phyloP scores from a whole-genome alignment of 2,797 vertebrate species.

The Gallirallus australis region DNA sequence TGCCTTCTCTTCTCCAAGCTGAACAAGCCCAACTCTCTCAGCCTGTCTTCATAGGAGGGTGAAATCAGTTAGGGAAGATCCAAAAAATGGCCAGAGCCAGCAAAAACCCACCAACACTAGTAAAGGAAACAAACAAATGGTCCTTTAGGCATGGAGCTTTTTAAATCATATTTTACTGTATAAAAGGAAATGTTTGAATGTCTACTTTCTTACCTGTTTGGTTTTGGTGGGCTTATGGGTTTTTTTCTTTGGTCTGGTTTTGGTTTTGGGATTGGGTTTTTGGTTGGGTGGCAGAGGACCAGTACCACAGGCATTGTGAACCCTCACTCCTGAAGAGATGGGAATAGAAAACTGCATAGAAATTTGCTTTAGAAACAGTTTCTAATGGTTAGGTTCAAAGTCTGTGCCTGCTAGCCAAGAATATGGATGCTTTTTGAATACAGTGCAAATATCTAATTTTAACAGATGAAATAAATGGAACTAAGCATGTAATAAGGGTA shows the following conservation, averaged over 20 bases:
- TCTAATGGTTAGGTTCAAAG: not conserved
- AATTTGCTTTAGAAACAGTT: not conserved
- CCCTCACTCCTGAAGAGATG: not conserved
- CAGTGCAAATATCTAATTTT: slow-evolving; percentile 45
- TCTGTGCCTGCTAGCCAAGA: not conserved
- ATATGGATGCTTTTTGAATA: not conserved
- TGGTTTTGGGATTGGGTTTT: too few relatives aligned
- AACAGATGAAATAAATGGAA: slow-evolving; percentile 42
- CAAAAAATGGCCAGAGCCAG: not conserved
- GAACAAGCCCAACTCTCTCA: too few relatives aligned
- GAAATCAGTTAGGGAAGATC: not conserved
- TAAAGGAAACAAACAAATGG: not conserved
- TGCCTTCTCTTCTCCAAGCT: too few relatives aligned
- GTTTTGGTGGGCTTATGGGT: too few relatives aligned
- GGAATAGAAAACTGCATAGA: not conserved
- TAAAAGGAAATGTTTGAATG: rapidly evolving
- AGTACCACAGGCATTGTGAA: not conserved
- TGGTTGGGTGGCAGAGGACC: too few relatives aligned
- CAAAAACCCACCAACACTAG: not conserved
- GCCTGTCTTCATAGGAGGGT: too few relatives aligned
- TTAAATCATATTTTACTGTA: not conserved
- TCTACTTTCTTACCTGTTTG: not conserved
- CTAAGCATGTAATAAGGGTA: not conserved
- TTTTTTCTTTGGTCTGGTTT: not conserved
- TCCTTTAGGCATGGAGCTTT: not conserved